Base-by-base conservation (phyloP, 2,797 vertebrate genomes). In the Notoglanidium macrostoma region DNA sequence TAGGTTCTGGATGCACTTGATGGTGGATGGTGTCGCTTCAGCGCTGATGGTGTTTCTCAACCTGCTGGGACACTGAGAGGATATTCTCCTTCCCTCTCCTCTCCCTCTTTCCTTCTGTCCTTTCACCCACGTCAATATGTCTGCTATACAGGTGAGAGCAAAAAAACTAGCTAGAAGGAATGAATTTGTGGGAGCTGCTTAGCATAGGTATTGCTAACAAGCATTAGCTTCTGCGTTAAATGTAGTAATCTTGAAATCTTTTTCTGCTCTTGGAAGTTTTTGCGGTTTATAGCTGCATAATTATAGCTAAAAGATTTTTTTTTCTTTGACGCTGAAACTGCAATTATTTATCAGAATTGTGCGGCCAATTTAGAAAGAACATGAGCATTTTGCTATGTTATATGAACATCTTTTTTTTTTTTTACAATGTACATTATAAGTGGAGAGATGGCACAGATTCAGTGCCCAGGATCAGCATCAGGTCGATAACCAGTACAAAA, bases 31-130 rank as follows among this genome's bases (percentile, higher is more conserved):
- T 83, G 54, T 29, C 19, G 87, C 76, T 89, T 84, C 89, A 91
- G 94, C 91, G 95, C 95, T 94, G 90, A 96, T 96, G 95, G 92
- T 95, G 93, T 91, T 91, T 91, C 91, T 86, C 86, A 90, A 91
- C 92, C 89, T 78, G 72, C 87, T 82, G 90, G 91, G 88, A 90
- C 90, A 92, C 93, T 94, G 92, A 95, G 93, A 93, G 94, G 94
- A 94, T 78, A 4, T 46, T 67, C 90, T 81, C 85, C 89, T 84
- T 40, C 90, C 92, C 93, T 92, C 54, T 82, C 85, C 54, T 82
- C 83, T 92, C 72, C 89, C 79, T 80, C 73, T 87, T 91, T 79
- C 68, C 95, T 95, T 95, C 94, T 94, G 72, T 92, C 93, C 88
- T 86, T 93, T 89, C 79, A 77, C 3, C n/a, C 51, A 46, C 35